Conservation (phyloP, 2,888 invertebrate species). For the Tyria jacobaeae region DNA sequence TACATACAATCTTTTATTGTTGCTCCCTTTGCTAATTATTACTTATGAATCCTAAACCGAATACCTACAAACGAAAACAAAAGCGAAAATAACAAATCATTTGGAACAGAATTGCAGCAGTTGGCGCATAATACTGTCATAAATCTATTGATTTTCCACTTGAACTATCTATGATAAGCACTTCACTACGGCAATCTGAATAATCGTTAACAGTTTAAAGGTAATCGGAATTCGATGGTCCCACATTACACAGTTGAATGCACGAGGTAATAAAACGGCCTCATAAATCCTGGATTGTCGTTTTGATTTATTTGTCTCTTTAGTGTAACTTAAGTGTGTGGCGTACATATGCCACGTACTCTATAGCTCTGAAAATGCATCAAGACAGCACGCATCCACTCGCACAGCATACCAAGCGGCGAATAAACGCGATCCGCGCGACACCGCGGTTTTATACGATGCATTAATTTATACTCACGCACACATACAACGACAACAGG, state of each 20-base stretch:
- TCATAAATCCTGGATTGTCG: slow-evolving; percentile 19
- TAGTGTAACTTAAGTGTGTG: too few species aligned
- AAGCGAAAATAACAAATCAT: neutral
- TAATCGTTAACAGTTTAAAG: slow-evolving; percentile 15
- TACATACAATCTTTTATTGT: too few species aligned
- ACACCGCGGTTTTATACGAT: too few species aligned
- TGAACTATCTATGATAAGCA: slow-evolving; percentile 11
- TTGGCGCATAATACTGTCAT: neutral
- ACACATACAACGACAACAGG: too few species aligned
- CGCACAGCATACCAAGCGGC: too few species aligned
- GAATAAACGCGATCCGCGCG: too few species aligned
- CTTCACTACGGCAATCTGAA: slow-evolving; percentile 8
- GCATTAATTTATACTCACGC: too few species aligned
- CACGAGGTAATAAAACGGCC: slow-evolving; percentile 29
- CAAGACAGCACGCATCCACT: too few species aligned
- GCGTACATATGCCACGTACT: too few species aligned
- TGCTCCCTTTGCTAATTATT: neutral
- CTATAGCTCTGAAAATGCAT: too few species aligned
- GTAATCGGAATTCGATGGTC: slow-evolving; percentile 7
- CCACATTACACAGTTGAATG: slow-evolving; percentile 34
- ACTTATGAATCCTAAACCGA: neutral
- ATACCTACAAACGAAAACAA: neutral
- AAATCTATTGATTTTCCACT: slow-evolving; percentile 8
- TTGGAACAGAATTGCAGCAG: neutral
- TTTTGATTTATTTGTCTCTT: slow-evolving; percentile 11